phyloP scores from a whole-genome alignment of 2,113 vertebrate species.

The Passer montanus region DNA sequence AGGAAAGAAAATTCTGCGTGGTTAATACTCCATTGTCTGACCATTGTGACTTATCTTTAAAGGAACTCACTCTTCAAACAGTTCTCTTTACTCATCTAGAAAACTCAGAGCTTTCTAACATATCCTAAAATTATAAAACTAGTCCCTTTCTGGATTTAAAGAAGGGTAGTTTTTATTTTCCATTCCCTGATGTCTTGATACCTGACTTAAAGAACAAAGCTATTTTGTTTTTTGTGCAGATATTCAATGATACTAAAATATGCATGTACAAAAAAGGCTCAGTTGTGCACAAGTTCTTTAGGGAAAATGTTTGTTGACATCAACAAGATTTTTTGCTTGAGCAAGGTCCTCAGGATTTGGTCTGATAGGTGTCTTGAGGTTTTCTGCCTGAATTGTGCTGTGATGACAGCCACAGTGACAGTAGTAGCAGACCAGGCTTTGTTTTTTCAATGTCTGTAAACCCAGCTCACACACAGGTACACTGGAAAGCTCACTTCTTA shows the following conservation, averaged over 20 bases:
- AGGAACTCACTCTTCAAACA: neutral
- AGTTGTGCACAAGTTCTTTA: neutral
- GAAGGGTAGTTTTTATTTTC: neutral
- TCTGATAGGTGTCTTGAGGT: constrained; percentile 43
- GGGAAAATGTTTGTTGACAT: constrained; percentile 51
- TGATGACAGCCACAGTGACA: constrained; percentile 24
- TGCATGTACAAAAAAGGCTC: neutral
- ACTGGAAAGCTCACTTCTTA: neutral
- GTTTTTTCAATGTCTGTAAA: neutral
- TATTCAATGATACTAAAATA: neutral
- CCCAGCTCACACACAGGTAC: neutral
- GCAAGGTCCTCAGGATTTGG: constrained; percentile 30
- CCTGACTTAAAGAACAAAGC: neutral
- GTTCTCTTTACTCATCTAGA: neutral
- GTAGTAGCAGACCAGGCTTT: neutral
- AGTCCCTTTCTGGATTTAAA: neutral
- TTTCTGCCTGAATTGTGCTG: constrained; percentile 32
- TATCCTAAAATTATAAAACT: neutral
- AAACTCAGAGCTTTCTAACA: neutral
- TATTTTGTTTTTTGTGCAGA: neutral
- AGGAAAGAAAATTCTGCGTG: neutral
- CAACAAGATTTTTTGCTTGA: constrained; percentile 45
- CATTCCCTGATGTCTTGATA: neutral
- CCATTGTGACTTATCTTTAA: neutral
- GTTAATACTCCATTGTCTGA: neutral